phyloP scores from a whole-genome alignment of 23 tunicate genomes.

The Phallusia fumigata region DNA sequence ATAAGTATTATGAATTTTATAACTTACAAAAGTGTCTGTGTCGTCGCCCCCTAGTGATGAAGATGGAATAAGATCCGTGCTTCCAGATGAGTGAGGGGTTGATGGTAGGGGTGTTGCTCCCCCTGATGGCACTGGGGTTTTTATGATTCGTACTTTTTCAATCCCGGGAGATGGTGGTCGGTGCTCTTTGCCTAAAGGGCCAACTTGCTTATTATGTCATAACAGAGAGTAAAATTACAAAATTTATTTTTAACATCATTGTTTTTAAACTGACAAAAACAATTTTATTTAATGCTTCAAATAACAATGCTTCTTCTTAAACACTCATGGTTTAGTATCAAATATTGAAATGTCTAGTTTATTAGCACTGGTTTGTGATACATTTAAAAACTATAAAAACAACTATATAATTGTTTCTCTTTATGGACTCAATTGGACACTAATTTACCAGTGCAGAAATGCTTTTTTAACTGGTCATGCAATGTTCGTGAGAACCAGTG shows the following conservation, averaged over 20 bases:
- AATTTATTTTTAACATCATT: too few relatives aligned
- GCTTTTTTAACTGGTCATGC: constrained; percentile 46
- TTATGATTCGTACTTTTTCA: constrained; percentile 42
- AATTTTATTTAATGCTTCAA: too few relatives aligned
- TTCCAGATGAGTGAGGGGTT: constrained; percentile 13
- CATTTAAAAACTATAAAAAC: too few relatives aligned
- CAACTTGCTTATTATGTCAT: too few relatives aligned
- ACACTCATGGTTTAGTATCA: too few relatives aligned
- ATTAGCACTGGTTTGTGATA: too few relatives aligned
- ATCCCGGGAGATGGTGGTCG: constrained; percentile 31
- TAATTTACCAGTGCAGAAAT: constrained; percentile 69
- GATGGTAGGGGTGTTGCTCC: constrained; percentile 41
- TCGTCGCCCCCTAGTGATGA: constrained; percentile 15
- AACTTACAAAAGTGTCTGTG: constrained; percentile 13
- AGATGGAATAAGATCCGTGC: neutral
- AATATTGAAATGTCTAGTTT: too few relatives aligned
- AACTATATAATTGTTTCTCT: too few relatives aligned
- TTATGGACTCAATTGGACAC: too few relatives aligned
- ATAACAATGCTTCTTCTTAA: too few relatives aligned
- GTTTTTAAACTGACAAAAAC: too few relatives aligned
- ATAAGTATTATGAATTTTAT: neutral
- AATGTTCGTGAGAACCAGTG: constrained; percentile 44
- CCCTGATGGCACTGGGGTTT: constrained; percentile 69
- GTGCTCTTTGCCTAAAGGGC: constrained; percentile 35
- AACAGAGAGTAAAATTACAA: too few relatives aligned